These are phyloP conservation scores for Meteorus cinctellus DNA, from an alignment of 2,888 invertebrate species.

Conservation along the genomic window DNA sequence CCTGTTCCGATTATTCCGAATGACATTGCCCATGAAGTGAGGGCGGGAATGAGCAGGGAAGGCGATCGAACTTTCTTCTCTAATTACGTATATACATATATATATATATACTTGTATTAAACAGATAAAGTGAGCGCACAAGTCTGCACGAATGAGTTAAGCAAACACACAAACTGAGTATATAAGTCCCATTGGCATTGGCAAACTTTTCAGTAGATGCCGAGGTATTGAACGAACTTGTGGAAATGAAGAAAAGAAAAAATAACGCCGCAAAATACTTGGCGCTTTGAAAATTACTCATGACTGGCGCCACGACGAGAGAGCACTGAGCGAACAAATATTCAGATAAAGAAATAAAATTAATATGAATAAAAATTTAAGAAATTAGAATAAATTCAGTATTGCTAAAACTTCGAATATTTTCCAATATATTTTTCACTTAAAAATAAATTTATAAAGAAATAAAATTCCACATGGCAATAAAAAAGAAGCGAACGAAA, in stretches of 20 bases:
- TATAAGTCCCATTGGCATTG: not conserved
- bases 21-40: not conserved
- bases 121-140: not conserved
- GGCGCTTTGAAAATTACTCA: not conserved
- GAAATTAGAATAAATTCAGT: no score
- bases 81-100: not conserved
- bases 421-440: no score
- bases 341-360: no score
- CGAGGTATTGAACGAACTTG: not conserved
- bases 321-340: no score
- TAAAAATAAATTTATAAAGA: no score
- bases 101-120: not conserved
- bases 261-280: not conserved
- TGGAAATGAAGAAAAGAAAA: not conserved
- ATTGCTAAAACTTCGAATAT: no score
- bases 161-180: not conserved
- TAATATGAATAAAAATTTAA: no score
- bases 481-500: no score
- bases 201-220: not conserved
- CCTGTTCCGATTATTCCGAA: constrained; percentile 6
- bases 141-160: not conserved
- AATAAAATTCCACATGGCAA: no score
- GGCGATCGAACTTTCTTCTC: constrained; percentile 6
- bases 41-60: not conserved
- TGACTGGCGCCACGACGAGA: no score